Base-by-base conservation (phyloP, 2,113 vertebrate genomes). In the Atractosteus spatula region DNA sequence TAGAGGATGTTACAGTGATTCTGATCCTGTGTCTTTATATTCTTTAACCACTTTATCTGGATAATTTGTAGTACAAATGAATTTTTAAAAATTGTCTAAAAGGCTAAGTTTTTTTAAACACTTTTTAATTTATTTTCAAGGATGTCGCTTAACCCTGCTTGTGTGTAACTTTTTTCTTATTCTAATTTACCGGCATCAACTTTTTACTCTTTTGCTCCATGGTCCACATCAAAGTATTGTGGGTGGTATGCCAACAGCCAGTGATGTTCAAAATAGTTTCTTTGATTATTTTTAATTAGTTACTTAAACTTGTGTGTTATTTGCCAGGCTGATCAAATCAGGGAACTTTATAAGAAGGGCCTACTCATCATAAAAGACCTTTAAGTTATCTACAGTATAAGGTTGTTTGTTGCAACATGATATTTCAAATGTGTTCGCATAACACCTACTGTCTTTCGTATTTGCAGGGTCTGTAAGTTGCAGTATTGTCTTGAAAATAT, bases 321-420 rank as follows among this genome's bases (percentile, higher is more conserved):
- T 59, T 70, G 75, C 29, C 65, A 41, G 66, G 67, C 14, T 68
- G 43, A 56, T 69, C 72, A 42, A 29, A 77, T 75, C 75, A 72
- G 68, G 71, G 64, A 75, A 41, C 66, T 57, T 70, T 68, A 72
- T 56, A 45, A 45, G 62, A 17, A 13, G 11, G n/a, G 14, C 44
- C 6, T 13, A 57, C 16, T 29, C 2, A 11, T n/a, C 3, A 55
- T 54, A 51, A 51, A 65, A 2, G 10, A 5, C 47, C 10, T 51
- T 5, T 51, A 51, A 51, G 10, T 5, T 65, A 11, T 17, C 10
- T 2, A 55, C 16, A 55, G 4, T 68, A 10, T 7, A 45, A 29
- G 62, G 16, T 63, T 63, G 16, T 29, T 66, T 45, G 16, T 45
- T 11, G 1, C n/a, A 66, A 45, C 10, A 44, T 41, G 64, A n/a